These are phyloP conservation scores for Tenthredo distinguenda DNA, from an alignment of 2,888 invertebrate genomes.

Conservation along the genomic window DNA sequence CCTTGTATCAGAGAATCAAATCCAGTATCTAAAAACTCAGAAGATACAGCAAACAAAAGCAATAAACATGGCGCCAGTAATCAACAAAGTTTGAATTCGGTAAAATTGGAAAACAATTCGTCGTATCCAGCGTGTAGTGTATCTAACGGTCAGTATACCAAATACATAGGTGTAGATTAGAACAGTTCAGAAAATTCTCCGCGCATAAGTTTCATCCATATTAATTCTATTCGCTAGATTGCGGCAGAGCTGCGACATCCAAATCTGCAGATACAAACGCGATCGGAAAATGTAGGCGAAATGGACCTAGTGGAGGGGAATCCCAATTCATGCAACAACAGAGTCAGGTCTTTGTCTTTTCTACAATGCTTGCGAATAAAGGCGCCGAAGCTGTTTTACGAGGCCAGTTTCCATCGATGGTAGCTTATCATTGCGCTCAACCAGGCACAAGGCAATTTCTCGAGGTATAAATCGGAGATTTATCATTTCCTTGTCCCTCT, in stretches of 20 bases:
- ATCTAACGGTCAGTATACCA: slow-evolving; percentile 62
- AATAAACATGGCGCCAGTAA: slow-evolving; percentile 67
- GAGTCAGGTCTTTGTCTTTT: slow-evolving; percentile 98
- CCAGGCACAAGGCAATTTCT: slow-evolving; percentile 96
- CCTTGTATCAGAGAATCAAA: slow-evolving; percentile 71
- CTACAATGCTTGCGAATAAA: slow-evolving; percentile 95
- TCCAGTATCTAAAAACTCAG: slow-evolving; percentile 69
- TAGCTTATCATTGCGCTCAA: slow-evolving; percentile 97
- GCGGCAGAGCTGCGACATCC: slow-evolving; percentile 64
- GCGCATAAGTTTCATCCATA: not conserved
- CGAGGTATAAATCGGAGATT: slow-evolving; percentile 82
- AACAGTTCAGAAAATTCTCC: not conserved
- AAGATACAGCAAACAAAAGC: slow-evolving; percentile 67
- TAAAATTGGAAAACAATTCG: slow-evolving; percentile 72
- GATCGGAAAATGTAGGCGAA: slow-evolving; percentile 86
- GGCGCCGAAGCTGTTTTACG: slow-evolving; percentile 97
- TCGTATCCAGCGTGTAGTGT: slow-evolving; percentile 71
- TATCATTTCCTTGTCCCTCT: slow-evolving; percentile 38
- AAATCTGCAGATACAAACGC: slow-evolving; percentile 83
- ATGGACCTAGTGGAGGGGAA: slow-evolving; percentile 89
- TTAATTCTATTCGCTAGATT: slow-evolving; percentile 61
- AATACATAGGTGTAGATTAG: not conserved
- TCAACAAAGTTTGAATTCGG: slow-evolving; percentile 69
- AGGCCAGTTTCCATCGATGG: slow-evolving; percentile 94
- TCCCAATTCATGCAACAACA: slow-evolving; percentile 96